phyloP scores from a whole-genome alignment of 1,140 invertebrate genomes.

The Hestina assimilis region DNA sequence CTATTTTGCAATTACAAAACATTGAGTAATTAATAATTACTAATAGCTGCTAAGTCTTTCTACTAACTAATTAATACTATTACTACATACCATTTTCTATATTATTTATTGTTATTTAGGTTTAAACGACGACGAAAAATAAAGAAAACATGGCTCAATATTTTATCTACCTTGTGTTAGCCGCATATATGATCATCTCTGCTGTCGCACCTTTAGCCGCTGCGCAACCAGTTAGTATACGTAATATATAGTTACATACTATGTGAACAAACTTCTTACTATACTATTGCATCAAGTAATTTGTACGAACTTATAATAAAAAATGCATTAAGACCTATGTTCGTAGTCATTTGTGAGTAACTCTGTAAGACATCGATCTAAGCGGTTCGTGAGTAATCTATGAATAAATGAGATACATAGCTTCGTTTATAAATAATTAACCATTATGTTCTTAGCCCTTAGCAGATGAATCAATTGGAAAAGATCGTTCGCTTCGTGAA shows the following conservation, averaged over 20 bases:
- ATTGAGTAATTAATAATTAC: too few relatives aligned
- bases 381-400: background rate
- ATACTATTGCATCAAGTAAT: background rate
- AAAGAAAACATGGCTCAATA: slow-evolving; percentile 8
- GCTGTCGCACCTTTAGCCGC: slow-evolving; percentile 41
- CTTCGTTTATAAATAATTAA: too few relatives aligned
- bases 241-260: slow-evolving; percentile 27
- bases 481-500: slow-evolving; percentile 56
- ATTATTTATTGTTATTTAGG: background rate
- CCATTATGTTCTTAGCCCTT: slow-evolving; percentile 57
- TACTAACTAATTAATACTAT: too few relatives aligned
- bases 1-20: too few relatives aligned
- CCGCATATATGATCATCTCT: slow-evolving; percentile 36
- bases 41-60: too few relatives aligned
- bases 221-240: slow-evolving; percentile 59
- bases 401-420: too few relatives aligned
- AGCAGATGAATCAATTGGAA: slow-evolving; percentile 61
- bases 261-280: slow-evolving; percentile 23
- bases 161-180: slow-evolving; percentile 21
- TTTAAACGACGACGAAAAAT: background rate
- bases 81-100: background rate
- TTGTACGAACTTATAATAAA: background rate
- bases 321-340: background rate
- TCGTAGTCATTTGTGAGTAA: too few relatives aligned
- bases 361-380: too few relatives aligned